Evolutionary conservation across 1,140 invertebrate genomes (phyloP).

Genomic region (Mercenaria mercenaria): DNA sequence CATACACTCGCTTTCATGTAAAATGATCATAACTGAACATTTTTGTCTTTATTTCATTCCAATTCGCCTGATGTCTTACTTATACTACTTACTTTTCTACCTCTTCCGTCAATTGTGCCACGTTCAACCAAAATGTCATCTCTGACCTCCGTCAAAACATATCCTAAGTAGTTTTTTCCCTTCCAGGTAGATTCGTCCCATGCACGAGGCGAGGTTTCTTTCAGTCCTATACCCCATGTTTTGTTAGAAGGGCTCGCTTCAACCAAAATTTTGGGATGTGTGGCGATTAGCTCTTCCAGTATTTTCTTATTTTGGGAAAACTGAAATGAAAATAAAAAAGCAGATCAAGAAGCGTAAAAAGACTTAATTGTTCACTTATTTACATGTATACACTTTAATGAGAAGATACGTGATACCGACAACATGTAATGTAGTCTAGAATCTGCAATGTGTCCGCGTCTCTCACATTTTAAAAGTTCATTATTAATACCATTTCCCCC

Average conservation of each 20-base stretch:
- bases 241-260: slow-evolving; percentile 60
- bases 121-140: slow-evolving; percentile 61
- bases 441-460: too few relatives aligned
- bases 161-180: slow-evolving; percentile 79
- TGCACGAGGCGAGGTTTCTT: slow-evolving; percentile 68
- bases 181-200: slow-evolving; percentile 70
- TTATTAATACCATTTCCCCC: too few relatives aligned
- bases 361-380: too few relatives aligned
- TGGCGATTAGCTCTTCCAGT: not conserved
- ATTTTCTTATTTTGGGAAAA: slow-evolving; percentile 49
- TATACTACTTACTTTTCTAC: not conserved
- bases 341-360: too few relatives aligned
- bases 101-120: not conserved
- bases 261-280: slow-evolving; percentile 52
- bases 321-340: slow-evolving; percentile 33
- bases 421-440: too few relatives aligned
- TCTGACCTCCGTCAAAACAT: slow-evolving; percentile 78
- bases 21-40: too few relatives aligned
- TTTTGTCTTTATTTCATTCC: too few relatives aligned
- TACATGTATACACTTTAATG: too few relatives aligned
- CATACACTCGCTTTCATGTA: too few relatives aligned
- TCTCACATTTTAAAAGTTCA: too few relatives aligned
- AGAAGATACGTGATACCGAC: too few relatives aligned
- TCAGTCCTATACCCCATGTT: slow-evolving; percentile 76
- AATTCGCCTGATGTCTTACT: too few relatives aligned